Evolutionary conservation across 2,113 vertebrate species (phyloP), one percentile per base, ranked within the genome.

Genomic region (Lepisosteus osseus): DNA sequence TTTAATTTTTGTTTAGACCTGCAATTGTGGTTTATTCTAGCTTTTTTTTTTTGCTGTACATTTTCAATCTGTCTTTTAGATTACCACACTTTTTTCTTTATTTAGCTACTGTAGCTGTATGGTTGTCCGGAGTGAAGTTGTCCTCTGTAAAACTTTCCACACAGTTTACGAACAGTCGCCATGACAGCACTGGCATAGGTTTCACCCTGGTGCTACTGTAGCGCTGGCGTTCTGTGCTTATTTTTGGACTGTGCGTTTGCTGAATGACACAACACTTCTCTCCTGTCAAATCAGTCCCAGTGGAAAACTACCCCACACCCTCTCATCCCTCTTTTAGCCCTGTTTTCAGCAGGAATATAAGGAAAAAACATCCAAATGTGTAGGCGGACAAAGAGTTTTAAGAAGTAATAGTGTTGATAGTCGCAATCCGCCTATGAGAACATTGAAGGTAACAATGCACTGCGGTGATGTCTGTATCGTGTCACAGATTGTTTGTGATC

Each of bases 121-220:
- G 66, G 29, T n/a, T 43, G 55, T n/a, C 42, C 1, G 17, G 44
- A 29, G 7, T 5, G 15, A 15, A 2, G 12, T 14, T 54, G 9
- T 44, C 14, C 17, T 57, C 55, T 63, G 42, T 54, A 61, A 47
- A 62, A 51, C 44, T 15, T 62, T 70, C 13, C 17, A 15, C 45
- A 13, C 13, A 45, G 56, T 71, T 71, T 62, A 62, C 15, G 45
- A 47, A 14, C 15, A 1, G 57, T 63, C 42, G 40, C 67, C 55
- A 69, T 59, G 67, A 15, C 67, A 42, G 67, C 54, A 7, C 55
- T 69, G 67, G 54, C 67, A n/a, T 3, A 12, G 57, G 57, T 62
- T 45, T 45, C 59, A 45, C 44, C 14, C 15, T 40, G 4, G 12
- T 54, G 61, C 2, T 8, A 44, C 43, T 51, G 43, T 71, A 59